Percentiles rank a stretch among this genome's conserved stretches.
Evolutionary conservation across 2,113 vertebrate species (phyloP).

Genomic region (Ariopsis seemanni): DNA sequence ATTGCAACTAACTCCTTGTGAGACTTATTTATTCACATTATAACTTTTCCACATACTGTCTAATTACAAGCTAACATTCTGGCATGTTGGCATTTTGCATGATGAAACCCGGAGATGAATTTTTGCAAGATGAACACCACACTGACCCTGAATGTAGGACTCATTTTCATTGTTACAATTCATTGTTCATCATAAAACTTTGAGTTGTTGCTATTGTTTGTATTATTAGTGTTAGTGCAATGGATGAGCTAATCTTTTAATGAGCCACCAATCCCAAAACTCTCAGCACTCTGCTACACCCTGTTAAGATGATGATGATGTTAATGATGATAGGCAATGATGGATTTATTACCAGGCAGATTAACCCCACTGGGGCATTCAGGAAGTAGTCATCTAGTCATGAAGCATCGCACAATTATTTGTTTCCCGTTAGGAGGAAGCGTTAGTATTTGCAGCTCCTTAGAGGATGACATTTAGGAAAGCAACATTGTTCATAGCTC

Average conservation of each 20-base stretch:
- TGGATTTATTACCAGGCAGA: conserved; percentile 23
- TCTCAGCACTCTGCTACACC: neutral
- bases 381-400: conserved; percentile 28
- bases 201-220: neutral
- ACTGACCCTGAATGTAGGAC: neutral
- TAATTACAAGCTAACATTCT: neutral
- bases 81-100: neutral
- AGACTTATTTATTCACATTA: neutral
- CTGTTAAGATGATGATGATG: conserved; percentile 28
- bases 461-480: neutral
- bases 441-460: conserved; percentile 25
- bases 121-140: neutral
- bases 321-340: conserved; percentile 21
- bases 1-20: neutral
- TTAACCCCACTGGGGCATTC: conserved; percentile 13
- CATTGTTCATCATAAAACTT: neutral
- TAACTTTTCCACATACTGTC: neutral
- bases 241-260: neutral
- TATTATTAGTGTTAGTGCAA: conserved; percentile 11
- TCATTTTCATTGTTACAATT: neutral
- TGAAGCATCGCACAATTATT: conserved; percentile 41
- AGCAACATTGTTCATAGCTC: conserved; percentile 13
- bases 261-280: conserved; percentile 2
- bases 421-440: conserved; percentile 45
- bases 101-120: neutral